Percentiles rank a stretch among this genome's conserved stretches.
Conservation (phyloP, 1,140 invertebrate species). For the Acromyrmex charruanus region DNA sequence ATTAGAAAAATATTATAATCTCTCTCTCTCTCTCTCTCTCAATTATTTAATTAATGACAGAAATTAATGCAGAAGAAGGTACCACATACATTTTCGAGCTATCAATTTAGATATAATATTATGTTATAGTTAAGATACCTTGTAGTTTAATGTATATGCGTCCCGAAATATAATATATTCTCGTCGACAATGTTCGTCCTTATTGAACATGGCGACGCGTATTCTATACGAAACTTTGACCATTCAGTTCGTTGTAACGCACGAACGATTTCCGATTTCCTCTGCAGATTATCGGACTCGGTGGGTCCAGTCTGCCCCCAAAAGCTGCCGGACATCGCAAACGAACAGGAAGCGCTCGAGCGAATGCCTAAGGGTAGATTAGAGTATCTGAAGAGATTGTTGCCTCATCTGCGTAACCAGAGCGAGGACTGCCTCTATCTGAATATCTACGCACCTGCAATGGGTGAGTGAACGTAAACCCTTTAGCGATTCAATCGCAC, state of each 20-base stretch:
- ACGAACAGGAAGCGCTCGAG: slow-evolving; percentile 93
- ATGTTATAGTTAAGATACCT: too few relatives aligned
- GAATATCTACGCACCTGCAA: slow-evolving; percentile 97
- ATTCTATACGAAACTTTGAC: slow-evolving; percentile 32
- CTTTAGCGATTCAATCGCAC: background rate
- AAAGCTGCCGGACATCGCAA: slow-evolving; percentile 93
- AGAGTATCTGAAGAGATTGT: slow-evolving; percentile 93
- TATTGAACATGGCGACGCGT: slow-evolving; percentile 16
- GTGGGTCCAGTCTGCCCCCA: slow-evolving; percentile 97
- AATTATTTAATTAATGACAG: background rate
- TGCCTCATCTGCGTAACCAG: slow-evolving; percentile 95
- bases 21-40: too few relatives aligned
- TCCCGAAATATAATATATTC: slow-evolving; percentile 12
- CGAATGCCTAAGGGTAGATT: slow-evolving; percentile 96
- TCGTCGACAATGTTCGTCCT: background rate
- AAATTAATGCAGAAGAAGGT: background rate
- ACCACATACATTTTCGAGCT: background rate
- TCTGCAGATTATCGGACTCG: slow-evolving; percentile 89
- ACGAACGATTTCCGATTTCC: slow-evolving; percentile 45
- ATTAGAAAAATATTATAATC: background rate
- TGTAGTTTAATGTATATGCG: background rate
- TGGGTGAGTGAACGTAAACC: slow-evolving; percentile 91
- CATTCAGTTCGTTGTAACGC: slow-evolving; percentile 47
- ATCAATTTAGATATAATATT: background rate
- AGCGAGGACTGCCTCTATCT: slow-evolving; percentile 98